Evolutionary conservation across 2,113 vertebrate species (phyloP), one percentile per base, ranked within the genome.

Genomic region (Phycodurus eques): DNA sequence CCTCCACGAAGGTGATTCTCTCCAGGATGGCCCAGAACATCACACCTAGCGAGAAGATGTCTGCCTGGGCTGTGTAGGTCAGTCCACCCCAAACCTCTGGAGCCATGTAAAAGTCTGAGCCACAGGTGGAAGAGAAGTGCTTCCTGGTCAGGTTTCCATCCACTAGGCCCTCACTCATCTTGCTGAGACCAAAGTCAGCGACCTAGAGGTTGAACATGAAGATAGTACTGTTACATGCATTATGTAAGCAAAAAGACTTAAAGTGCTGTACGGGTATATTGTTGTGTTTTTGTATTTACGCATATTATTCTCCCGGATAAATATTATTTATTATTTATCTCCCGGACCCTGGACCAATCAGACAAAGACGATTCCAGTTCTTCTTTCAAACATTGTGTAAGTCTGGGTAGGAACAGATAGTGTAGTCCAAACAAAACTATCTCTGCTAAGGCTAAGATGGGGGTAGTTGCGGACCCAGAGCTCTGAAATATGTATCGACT

Each of bases 81-180:
- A 94, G 94, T 15, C 98, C 98, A 4, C 95, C 97, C 97, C 98
- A 98, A 77, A 99, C 96, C 88, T 99, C 98, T 0, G 96, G 98
- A 0, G 96, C 97, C 98, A 99, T 99, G 91, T 97, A 99, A 92
- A 99, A 99, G 80, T 98, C 97, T 0, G 98, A 98, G 81, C 98
- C 98, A 0, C 98, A 99, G 19, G 94, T 96, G 0, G 96, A 98
- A 3, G 96, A 99, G 76, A 99, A 94, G 92, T 94, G 95, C 89
- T 94, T 95, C 68, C 95, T 93, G 88, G 92, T 95, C 76, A 90
- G 92, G 62, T 93, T 90, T 4, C 89, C 88, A 0, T 86, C 89
- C 0, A 88, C 78, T 61, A 91, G 79, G 17, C 94, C 93, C 8
- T 92, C 94, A 0, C 94, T 94, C 79, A 98, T 95, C 82, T 98